Conservation (phyloP, 1,140 invertebrate genomes). For the Papilio aristodemus region DNA sequence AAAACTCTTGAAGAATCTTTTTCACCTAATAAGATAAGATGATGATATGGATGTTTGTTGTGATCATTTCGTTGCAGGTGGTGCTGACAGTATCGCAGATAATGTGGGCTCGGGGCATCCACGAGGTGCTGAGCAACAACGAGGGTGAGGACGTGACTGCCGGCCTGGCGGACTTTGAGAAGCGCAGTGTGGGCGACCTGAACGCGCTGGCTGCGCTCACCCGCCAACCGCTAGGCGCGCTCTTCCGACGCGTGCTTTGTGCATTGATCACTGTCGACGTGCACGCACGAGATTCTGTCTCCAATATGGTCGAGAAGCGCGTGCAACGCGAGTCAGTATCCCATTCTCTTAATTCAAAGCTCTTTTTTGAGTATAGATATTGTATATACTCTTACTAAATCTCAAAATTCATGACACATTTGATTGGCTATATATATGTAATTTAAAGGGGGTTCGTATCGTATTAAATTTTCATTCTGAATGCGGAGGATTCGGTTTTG, state of each 20-base stretch:
- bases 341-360: background rate
- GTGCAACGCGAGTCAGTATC: slow-evolving; percentile 82
- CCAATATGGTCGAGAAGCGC: slow-evolving; percentile 85
- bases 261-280: slow-evolving; percentile 94
- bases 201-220: slow-evolving; percentile 89
- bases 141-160: slow-evolving; percentile 66
- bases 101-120: slow-evolving; percentile 90
- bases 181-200: slow-evolving; percentile 86
- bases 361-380: too few species aligned
- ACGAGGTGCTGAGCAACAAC: slow-evolving; percentile 84
- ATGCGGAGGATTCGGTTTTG: too few species aligned
- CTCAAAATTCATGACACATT: too few species aligned
- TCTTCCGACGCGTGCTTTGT: slow-evolving; percentile 88
- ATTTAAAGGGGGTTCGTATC: too few species aligned
- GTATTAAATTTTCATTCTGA: too few species aligned
- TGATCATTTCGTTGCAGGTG: slow-evolving; percentile 52
- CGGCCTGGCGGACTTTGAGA: slow-evolving; percentile 85
- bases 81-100: slow-evolving; percentile 92
- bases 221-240: slow-evolving; percentile 84
- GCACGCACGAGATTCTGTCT: slow-evolving; percentile 91
- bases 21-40: too few species aligned
- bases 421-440: too few species aligned
- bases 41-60: too few species aligned
- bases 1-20: too few species aligned
- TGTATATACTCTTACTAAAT: too few species aligned